phyloP scores from a whole-genome alignment of 2,113 vertebrate genomes.

The Marcusenius ussheri region DNA sequence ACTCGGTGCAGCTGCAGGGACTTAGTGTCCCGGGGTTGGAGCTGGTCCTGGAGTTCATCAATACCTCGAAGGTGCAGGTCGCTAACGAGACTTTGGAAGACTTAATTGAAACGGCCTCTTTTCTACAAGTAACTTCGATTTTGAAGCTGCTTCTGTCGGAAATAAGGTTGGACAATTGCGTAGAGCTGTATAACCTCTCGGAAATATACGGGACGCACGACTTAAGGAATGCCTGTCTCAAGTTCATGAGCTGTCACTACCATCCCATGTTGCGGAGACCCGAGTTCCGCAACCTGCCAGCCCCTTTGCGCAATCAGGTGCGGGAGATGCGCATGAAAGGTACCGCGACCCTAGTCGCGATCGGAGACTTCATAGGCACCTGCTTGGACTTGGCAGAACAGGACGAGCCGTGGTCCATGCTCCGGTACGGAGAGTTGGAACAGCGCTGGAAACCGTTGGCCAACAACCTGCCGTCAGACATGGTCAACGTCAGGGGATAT shows the following conservation, averaged over 20 bases:
- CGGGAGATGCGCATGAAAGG: conserved; percentile 75
- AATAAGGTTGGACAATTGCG: conserved; percentile 76
- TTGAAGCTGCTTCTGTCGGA: conserved; percentile 76
- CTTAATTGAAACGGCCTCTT: conserved; percentile 84
- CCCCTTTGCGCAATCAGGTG: conserved; percentile 61
- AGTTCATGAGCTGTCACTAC: conserved; percentile 76
- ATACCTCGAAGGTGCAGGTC: conserved; percentile 68
- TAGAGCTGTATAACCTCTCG: conserved; percentile 77
- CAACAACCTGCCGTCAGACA: conserved; percentile 71
- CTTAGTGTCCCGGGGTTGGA: conserved; percentile 81
- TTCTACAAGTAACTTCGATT: conserved; percentile 84
- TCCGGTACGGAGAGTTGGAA: conserved; percentile 72
- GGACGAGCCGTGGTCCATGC: conserved; percentile 76
- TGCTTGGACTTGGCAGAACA: conserved; percentile 57
- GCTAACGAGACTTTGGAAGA: conserved; percentile 71
- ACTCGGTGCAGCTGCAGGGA: conserved; percentile 80
- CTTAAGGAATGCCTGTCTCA: conserved; percentile 69
- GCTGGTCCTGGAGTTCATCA: conserved; percentile 85
- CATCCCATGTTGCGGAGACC: conserved; percentile 76
- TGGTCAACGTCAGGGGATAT: conserved; percentile 81
- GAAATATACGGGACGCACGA: conserved; percentile 82
- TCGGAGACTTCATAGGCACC: conserved; percentile 71
- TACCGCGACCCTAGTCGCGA: conserved; percentile 69
- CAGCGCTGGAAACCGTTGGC: conserved; percentile 77
- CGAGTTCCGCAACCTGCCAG: conserved; percentile 61